Conservation (phyloP, 2,888 invertebrate species). For the Rhagonycha fulva region DNA sequence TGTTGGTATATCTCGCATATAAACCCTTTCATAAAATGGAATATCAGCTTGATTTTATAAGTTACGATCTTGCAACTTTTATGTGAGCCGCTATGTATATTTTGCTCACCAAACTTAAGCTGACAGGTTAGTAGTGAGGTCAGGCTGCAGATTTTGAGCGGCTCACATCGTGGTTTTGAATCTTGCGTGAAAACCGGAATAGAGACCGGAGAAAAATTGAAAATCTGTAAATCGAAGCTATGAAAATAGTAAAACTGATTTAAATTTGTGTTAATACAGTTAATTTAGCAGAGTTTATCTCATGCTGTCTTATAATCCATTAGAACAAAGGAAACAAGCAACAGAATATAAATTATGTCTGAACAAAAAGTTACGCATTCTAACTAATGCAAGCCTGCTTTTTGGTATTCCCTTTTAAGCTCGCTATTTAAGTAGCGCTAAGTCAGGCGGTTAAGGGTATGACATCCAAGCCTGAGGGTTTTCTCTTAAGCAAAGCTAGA, state of each 20-base stretch:
- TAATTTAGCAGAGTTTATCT: constrained; percentile 19
- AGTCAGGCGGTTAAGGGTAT: constrained; percentile 40
- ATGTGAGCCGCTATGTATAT: not conserved
- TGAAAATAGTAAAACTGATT: constrained; percentile 1
- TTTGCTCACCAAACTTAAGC: not conserved
- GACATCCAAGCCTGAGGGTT: constrained; percentile 26
- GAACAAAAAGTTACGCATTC: constrained; percentile 37
- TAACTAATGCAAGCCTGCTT: constrained; percentile 38
- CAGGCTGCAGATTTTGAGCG: not conserved
- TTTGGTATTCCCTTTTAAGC: constrained; percentile 43
- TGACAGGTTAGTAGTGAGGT: not conserved
- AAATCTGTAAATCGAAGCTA: not conserved
- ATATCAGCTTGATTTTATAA: not conserved
- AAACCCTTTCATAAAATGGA: constrained; percentile 5
- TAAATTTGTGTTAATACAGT: constrained; percentile 16
- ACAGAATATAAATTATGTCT: constrained; percentile 19
- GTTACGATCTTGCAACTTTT: not conserved
- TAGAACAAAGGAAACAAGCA: constrained; percentile 19
- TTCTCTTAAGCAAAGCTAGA: constrained; percentile 26
- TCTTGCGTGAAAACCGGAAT: not conserved
- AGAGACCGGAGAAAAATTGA: not conserved
- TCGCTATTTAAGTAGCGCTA: constrained; percentile 39
- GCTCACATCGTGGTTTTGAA: not conserved
- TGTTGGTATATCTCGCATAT: constrained; percentile 2
- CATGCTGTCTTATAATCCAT: constrained; percentile 14